Percentiles rank a stretch among this genome's conserved stretches.
These are phyloP conservation scores for Empidonax alnorum DNA, from an alignment of 2,113 vertebrate species.

Conservation along the genomic window DNA sequence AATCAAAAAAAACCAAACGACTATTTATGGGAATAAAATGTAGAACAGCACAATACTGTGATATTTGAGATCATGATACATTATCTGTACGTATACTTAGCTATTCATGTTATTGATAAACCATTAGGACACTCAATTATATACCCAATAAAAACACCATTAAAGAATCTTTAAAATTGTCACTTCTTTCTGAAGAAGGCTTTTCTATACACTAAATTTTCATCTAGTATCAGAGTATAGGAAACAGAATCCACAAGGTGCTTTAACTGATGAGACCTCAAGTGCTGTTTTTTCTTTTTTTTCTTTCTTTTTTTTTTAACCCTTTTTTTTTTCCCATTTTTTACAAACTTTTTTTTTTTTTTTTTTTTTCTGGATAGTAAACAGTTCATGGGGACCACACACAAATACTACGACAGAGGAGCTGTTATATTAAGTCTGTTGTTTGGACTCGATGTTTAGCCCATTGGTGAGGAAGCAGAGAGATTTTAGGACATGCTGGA, in stretches of 20 bases:
- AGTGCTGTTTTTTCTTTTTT: constrained; percentile 78
- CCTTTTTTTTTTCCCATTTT: neutral
- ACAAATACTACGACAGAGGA: constrained; percentile 81
- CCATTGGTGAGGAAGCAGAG: constrained; percentile 40
- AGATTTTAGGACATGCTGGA: constrained; percentile 95
- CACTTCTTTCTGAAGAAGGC: constrained; percentile 75
- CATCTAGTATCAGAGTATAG: constrained; percentile 82
- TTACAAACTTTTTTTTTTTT: neutral
- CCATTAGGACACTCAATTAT: constrained; percentile 82
- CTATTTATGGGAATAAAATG: constrained; percentile 75
- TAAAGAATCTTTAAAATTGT: constrained; percentile 80
- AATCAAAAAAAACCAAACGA: constrained; percentile 58
- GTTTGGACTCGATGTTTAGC: constrained; percentile 69
- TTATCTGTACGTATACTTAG: constrained; percentile 69
- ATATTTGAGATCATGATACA: constrained; percentile 69
- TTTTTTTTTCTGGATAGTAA: constrained; percentile 73
- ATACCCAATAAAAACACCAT: constrained; percentile 80
- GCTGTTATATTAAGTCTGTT: constrained; percentile 81
- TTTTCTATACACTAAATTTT: constrained; percentile 84
- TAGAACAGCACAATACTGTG: constrained; percentile 74
- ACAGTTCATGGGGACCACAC: constrained; percentile 82
- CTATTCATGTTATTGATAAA: constrained; percentile 82
- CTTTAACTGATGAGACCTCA: constrained; percentile 87
- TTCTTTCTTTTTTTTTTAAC: neutral
- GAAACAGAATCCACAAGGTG: constrained; percentile 88